Percentiles rank a stretch among this genome's conserved stretches.
Conservation (phyloP, 2,797 vertebrate species). For the Phoxinus dragarum region DNA sequence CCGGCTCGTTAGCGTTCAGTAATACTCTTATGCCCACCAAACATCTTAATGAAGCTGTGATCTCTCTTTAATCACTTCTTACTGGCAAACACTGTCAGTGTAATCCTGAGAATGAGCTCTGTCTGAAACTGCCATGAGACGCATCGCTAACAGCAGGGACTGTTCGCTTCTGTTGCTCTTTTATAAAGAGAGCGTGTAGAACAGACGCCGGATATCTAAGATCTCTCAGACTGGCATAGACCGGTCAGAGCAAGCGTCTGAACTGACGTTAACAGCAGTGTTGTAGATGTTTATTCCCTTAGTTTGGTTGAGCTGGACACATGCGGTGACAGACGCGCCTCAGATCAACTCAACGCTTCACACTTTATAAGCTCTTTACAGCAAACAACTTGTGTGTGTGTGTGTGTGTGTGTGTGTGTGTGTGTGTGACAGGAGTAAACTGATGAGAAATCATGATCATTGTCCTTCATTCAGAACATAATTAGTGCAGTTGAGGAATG, state of each 20-base stretch:
- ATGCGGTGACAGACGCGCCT: constrained; percentile 60
- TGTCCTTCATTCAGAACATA: background rate
- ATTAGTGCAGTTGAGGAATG: background rate
- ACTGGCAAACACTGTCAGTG: constrained; percentile 79
- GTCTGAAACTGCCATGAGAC: constrained; percentile 15
- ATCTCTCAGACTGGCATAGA: too few relatives aligned
- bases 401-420: too few relatives aligned
- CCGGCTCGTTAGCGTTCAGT: constrained; percentile 72
- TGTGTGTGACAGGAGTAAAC: too few relatives aligned
- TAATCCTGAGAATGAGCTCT: constrained; percentile 28
- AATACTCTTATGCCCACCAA: constrained; percentile 79
- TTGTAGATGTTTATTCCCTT: too few relatives aligned
- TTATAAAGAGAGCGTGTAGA: too few relatives aligned
- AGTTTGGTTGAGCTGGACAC: background rate
- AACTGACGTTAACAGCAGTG: too few relatives aligned
- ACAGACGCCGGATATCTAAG: too few relatives aligned
- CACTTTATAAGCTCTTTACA: constrained; percentile 75
- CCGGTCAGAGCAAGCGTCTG: background rate
- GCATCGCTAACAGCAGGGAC: too few relatives aligned
- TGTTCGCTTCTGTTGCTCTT: background rate
- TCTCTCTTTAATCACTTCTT: constrained; percentile 79
- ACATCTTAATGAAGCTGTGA: constrained; percentile 80
- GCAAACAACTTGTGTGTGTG: constrained; percentile 71
- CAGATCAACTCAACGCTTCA: constrained; percentile 62
- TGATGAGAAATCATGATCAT: background rate